phyloP scores from a whole-genome alignment of 2,113 vertebrate genomes.

The Malurus cyaneus region DNA sequence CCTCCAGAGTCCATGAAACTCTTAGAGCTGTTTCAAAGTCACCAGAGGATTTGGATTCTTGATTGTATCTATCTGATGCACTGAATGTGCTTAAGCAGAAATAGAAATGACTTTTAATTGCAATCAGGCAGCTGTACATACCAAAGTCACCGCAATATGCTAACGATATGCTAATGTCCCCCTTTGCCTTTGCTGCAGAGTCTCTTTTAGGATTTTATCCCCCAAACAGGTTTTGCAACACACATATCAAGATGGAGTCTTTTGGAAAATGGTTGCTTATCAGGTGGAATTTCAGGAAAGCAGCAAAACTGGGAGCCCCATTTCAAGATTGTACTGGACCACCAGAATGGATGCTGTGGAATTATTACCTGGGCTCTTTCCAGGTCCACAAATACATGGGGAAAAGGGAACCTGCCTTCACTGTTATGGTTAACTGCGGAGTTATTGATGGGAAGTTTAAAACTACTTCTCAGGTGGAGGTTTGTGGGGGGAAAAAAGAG shows the following conservation, averaged over 20 bases:
- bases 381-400: background rate
- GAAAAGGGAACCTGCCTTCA: background rate
- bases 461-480: background rate
- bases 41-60: background rate
- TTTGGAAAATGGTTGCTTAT: background rate
- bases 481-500: background rate
- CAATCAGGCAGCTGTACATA: background rate
- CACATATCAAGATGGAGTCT: background rate
- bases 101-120: slow-evolving; percentile 45
- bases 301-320: background rate
- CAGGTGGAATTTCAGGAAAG: background rate
- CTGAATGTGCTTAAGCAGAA: background rate
- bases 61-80: background rate
- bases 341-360: accelerated
- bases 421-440: slow-evolving; percentile 8
- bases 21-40: slow-evolving; percentile 19
- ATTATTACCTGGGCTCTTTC: background rate
- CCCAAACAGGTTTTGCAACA: background rate
- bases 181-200: background rate
- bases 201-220: background rate
- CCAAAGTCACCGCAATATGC: slow-evolving; percentile 4
- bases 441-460: slow-evolving; percentile 19
- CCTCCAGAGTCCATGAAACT: no score
- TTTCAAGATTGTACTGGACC: background rate
- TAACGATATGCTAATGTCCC: slow-evolving; percentile 15